Evolutionary conservation across 92 coral and sea anemone genomes (phyloP).

Genomic region (Muricea muricata): DNA sequence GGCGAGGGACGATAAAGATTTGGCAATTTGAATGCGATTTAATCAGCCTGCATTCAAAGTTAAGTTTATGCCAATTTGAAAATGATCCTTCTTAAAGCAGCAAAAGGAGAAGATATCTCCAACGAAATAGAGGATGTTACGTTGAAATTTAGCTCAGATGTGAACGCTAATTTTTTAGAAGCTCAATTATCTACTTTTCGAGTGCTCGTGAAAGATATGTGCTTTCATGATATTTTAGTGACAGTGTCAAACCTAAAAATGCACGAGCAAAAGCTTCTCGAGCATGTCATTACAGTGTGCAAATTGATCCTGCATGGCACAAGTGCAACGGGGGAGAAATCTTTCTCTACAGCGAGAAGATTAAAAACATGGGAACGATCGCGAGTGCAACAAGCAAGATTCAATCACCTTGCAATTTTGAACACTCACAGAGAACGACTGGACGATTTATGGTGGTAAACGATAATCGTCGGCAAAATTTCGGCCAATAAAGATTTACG

Average conservation of each 20-base stretch:
- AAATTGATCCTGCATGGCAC: slow-evolving; percentile 68
- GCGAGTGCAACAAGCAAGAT: slow-evolving; percentile 65
- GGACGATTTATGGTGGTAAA: too few relatives aligned
- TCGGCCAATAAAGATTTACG: too few relatives aligned
- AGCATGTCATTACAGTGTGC: slow-evolving; percentile 63
- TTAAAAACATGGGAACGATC: slow-evolving; percentile 72
- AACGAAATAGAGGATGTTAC: slow-evolving; percentile 42
- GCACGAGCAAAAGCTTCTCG: slow-evolving; percentile 56
- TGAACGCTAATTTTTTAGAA: slow-evolving; percentile 37
- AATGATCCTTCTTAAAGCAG: slow-evolving; percentile 41
- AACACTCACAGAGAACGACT: slow-evolving; percentile 67
- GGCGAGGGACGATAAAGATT: too few relatives aligned
- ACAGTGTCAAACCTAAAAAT: too few relatives aligned
- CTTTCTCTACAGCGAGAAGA: slow-evolving; percentile 73
- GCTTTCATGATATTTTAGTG: slow-evolving; percentile 56
- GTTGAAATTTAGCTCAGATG: slow-evolving; percentile 53
- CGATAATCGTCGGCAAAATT: too few relatives aligned
- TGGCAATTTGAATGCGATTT: too few relatives aligned
- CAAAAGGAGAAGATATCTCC: slow-evolving; percentile 54
- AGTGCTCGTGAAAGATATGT: slow-evolving; percentile 41
- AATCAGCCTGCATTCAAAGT: slow-evolving; percentile 67
- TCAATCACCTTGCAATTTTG: slow-evolving; percentile 63
- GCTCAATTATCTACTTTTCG: slow-evolving; percentile 58
- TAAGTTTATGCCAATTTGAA: slow-evolving; percentile 47
- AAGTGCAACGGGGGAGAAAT: slow-evolving; percentile 67